Evolutionary conservation across 2,888 invertebrate genomes (phyloP).

Genomic region (Diarsia brunnea): DNA sequence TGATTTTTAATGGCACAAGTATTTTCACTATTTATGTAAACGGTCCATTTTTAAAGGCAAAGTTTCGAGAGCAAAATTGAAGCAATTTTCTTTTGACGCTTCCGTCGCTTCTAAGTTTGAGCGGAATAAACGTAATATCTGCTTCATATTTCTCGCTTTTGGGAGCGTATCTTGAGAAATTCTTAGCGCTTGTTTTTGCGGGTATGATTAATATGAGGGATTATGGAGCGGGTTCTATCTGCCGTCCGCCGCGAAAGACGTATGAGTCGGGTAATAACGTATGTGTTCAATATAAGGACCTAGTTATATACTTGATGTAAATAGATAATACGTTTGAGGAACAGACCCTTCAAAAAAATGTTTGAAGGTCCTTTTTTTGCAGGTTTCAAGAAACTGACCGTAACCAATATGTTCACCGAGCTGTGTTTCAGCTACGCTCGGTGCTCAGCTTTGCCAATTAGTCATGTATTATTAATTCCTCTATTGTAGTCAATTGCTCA

Average conservation of each 20-base stretch:
- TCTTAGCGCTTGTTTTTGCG: constrained; percentile 51
- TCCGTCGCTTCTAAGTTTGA: constrained; percentile 38
- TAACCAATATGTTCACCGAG: not conserved
- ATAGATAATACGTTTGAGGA: constrained; percentile 5
- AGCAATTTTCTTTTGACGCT: constrained; percentile 39
- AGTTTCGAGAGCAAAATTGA: constrained; percentile 43
- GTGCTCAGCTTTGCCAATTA: not conserved
- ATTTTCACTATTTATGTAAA: constrained; percentile 31
- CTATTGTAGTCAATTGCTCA: not conserved
- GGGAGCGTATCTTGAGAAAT: constrained; percentile 24
- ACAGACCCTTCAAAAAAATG: not conserved
- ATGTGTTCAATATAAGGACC: constrained; percentile 10
- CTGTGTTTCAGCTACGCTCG: not conserved
- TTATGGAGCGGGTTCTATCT: constrained; percentile 52
- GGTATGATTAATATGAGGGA: constrained; percentile 57
- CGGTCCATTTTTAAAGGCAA: constrained; percentile 22
- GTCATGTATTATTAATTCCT: not conserved
- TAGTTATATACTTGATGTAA: not conserved
- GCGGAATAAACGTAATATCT: constrained; percentile 25
- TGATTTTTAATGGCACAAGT: constrained; percentile 36
- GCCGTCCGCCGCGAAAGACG: constrained; percentile 46
- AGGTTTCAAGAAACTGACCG: not conserved
- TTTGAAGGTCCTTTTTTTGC: not conserved
- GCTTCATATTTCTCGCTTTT: constrained; percentile 46
- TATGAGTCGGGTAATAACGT: constrained; percentile 30